A percentile compares a stretch with the other conserved stretches of the same genome.
Conservation (phyloP, 2,797 vertebrate genomes). For the Ambastaia sidthimunki region DNA sequence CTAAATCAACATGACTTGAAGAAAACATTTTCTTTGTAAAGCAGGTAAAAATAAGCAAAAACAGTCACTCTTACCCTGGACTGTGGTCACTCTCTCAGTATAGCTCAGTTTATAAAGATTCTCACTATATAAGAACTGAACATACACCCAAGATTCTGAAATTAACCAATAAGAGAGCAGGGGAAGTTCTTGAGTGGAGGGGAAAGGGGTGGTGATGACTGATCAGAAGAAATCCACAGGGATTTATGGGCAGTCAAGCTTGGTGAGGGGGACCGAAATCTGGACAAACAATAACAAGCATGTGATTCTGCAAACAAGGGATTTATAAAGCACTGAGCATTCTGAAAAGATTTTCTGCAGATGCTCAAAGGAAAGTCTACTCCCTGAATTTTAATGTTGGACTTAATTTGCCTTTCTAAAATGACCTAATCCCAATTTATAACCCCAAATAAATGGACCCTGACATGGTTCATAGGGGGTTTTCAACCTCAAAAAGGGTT, state of each 20-base stretch:
- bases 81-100: not conserved
- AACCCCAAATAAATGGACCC: not conserved
- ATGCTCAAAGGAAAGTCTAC: not conserved
- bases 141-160: conserved; percentile 31
- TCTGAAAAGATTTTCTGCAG: conserved; percentile 1
- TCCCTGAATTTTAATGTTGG: not conserved
- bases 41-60: not conserved
- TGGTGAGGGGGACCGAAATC: not conserved
- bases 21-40: conserved; percentile 15
- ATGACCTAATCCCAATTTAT: conserved; percentile 25
- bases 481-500: conserved; percentile 16
- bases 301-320: conserved; percentile 29
- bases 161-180: conserved; percentile 40
- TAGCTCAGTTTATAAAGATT: not conserved
- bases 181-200: conserved; percentile 43
- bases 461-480: not conserved
- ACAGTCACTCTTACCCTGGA: conserved; percentile 42
- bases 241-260: conserved; percentile 39
- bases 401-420: not conserved
- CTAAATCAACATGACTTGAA: not conserved
- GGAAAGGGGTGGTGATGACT: conserved; percentile 8
- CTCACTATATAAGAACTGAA: conserved; percentile 46
- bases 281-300: conserved; percentile 44
- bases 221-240: conserved; percentile 39
- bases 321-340: not conserved